A percentile compares a stretch with the other conserved stretches of the same genome.
Evolutionary conservation across 1,140 invertebrate species (phyloP).

Genomic region (Listronotus oregonensis): DNA sequence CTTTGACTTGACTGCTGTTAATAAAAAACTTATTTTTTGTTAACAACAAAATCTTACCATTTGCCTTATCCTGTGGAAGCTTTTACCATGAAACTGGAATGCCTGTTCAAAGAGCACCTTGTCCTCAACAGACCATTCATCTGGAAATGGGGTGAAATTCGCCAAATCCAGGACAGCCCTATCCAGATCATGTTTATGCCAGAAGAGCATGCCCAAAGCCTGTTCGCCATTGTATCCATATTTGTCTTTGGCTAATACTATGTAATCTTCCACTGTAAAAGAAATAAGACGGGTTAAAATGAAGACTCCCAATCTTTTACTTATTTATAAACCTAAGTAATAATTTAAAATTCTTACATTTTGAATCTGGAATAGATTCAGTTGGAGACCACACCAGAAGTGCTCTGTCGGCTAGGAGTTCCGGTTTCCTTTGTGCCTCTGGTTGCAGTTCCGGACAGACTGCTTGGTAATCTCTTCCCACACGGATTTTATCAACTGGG

Average conservation of each 20-base stretch:
- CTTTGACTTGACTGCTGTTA: no score
- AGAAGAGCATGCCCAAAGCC: slow-evolving; percentile 96
- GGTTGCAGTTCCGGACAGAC: slow-evolving; percentile 79
- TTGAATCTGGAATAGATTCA: slow-evolving; percentile 80
- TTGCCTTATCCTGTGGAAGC: slow-evolving; percentile 94
- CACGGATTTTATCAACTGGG: slow-evolving; percentile 89
- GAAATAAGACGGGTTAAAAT: slow-evolving; percentile 24
- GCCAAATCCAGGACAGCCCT: slow-evolving; percentile 89
- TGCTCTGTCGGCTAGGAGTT: slow-evolving; percentile 77
- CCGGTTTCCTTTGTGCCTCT: slow-evolving; percentile 63
- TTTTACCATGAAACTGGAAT: slow-evolving; percentile 97
- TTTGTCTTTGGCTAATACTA: slow-evolving; percentile 94
- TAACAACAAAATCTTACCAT: slow-evolving; percentile 89
- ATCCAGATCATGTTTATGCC: slow-evolving; percentile 96
- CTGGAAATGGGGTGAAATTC: slow-evolving; percentile 96
- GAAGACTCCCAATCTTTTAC: no score
- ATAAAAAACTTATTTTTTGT: no score
- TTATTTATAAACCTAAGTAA: no score
- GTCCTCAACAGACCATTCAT: slow-evolving; percentile 98
- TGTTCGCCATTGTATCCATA: slow-evolving; percentile 98
- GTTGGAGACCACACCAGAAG: slow-evolving; percentile 95
- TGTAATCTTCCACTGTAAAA: slow-evolving; percentile 89
- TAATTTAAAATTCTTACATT: slow-evolving; percentile 68
- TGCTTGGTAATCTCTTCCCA: slow-evolving; percentile 92
- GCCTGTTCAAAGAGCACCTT: slow-evolving; percentile 98